These are phyloP conservation scores for Medauroidea extradentata DNA, from an alignment of 1,140 invertebrate species.

Conservation along the genomic window DNA sequence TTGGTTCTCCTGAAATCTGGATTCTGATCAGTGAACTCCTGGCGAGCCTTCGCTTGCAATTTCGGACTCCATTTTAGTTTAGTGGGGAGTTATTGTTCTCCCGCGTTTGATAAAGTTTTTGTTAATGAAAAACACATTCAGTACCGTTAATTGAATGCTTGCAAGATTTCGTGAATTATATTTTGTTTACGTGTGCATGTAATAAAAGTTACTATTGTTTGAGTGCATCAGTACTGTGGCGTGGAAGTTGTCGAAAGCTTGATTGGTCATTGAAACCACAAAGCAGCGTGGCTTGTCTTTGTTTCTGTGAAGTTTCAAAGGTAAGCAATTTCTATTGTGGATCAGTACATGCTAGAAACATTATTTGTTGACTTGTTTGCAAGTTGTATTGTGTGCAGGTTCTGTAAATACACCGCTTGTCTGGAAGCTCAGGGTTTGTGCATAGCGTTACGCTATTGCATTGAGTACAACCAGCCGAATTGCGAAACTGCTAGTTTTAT, in stretches of 20 bases:
- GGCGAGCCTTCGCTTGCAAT: conserved; percentile 15
- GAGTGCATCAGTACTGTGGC: conserved; percentile 3
- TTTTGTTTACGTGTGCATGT: conserved; percentile 11
- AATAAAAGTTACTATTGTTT: background rate
- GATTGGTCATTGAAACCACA: conserved; percentile 19
- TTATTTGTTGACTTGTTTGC: too few relatives aligned
- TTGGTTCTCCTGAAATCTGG: conserved; percentile 20
- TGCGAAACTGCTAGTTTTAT: too few relatives aligned
- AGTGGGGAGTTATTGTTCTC: conserved; percentile 19
- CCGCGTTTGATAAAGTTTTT: conserved; percentile 19
- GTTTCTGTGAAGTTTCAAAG: conserved; percentile 22
- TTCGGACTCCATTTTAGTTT: conserved; percentile 21
- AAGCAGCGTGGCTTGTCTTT: conserved; percentile 23
- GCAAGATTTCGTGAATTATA: background rate
- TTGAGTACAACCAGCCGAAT: too few relatives aligned
- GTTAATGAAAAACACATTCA: conserved; percentile 7
- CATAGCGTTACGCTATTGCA: too few relatives aligned
- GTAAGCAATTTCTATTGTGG: conserved; percentile 21
- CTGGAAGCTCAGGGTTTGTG: too few relatives aligned
- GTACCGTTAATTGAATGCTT: conserved; percentile 5
- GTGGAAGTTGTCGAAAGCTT: conserved; percentile 7
- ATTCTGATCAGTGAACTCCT: conserved; percentile 14
- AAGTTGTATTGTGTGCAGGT: too few relatives aligned
- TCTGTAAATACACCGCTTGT: too few relatives aligned
- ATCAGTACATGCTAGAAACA: conserved; percentile 18